Base-by-base conservation (phyloP, 2,797 vertebrate genomes). In the Tympanoctomys barrerae region DNA sequence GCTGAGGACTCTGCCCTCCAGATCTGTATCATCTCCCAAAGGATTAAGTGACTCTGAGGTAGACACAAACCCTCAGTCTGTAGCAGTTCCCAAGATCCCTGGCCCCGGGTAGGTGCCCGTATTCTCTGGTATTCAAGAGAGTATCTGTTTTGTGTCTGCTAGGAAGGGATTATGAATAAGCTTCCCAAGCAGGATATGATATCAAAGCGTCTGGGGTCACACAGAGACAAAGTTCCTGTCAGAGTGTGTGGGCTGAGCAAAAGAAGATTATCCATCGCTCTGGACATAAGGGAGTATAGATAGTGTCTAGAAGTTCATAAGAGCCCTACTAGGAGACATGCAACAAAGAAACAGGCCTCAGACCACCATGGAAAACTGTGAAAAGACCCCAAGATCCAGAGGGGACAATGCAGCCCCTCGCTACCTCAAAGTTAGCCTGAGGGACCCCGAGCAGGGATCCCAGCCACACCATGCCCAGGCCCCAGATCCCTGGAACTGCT, bases 401-500 rank as follows among this genome's bases (percentile, higher is more conserved):
- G 21, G 26, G 14, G 26, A 90, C 26, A 39, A 10, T 46, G 46
- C 46, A 83, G 31, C 68, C 10, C 4, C 42, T 9, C 21, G 46
- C n/a, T 28, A 28, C 70, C 70, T 64, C 39, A n/a, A 54, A 2
- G 5, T 14, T 79, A 14, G 62, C 49, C 22, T 52, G 5, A 3
- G 42, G 21, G 14, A 52, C 21, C 57, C 81, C 62, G 5, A 78
- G 52, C 42, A 26, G 71, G 59, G 66, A 79, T 54, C n/a, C 42
- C n/a, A 46, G 81, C 5, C 64, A 22, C 0, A 0, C 31, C 31
- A 1, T 1, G 52, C 36, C 6, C 19, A 19, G 54, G 49, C 9
- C 13, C 57, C 31, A 64, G 71, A 22, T 18, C 54, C 54, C 22
- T 8, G 9, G n/a, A 87, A 75, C 59, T 18, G 39, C 7, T 13